Conservation (phyloP, 2,113 vertebrate genomes). For the Pungitius pungitius region DNA sequence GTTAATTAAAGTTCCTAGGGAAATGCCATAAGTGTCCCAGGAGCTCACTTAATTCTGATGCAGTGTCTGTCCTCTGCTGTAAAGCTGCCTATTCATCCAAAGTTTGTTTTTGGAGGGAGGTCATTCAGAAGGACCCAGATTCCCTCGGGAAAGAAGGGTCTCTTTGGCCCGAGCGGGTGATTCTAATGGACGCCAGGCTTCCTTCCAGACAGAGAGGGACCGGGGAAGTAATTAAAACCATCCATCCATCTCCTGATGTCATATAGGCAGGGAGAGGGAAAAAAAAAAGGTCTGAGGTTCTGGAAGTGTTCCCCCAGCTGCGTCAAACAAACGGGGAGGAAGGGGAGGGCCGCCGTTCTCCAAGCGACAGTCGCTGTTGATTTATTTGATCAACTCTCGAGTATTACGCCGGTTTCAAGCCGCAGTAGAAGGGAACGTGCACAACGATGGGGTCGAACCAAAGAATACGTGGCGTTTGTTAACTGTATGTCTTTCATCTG, state of each 20-base stretch:
- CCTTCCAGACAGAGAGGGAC: slow-evolving; percentile 56
- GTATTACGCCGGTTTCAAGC: slow-evolving; percentile 27
- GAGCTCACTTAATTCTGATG: slow-evolving; percentile 30
- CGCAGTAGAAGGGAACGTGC: not conserved
- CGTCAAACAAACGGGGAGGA: slow-evolving; percentile 3
- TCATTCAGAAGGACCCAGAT: slow-evolving; percentile 45
- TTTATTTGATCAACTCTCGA: slow-evolving; percentile 34
- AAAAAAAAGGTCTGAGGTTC: slow-evolving; percentile 22
- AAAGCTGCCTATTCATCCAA: slow-evolving; percentile 49
- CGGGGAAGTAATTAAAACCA: slow-evolving; percentile 72
- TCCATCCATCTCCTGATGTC: slow-evolving; percentile 70
- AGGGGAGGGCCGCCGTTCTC: slow-evolving; percentile 25
- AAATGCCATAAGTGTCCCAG: not conserved
- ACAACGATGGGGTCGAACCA: not conserved
- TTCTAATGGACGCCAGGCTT: slow-evolving; percentile 74
- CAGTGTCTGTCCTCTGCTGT: slow-evolving; percentile 20
- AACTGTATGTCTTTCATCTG: not conserved
- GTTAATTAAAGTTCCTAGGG: slow-evolving; percentile 3
- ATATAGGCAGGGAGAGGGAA: slow-evolving; percentile 34
- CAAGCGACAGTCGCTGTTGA: slow-evolving; percentile 40
- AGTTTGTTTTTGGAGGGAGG: slow-evolving; percentile 32
- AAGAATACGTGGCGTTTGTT: not conserved
- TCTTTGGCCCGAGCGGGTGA: slow-evolving; percentile 59
- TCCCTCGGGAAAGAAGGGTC: slow-evolving; percentile 65
- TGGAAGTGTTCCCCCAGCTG: slow-evolving; percentile 52